Conservation (phyloP, 2,113 vertebrate species). For the Psittacara wagleri region DNA sequence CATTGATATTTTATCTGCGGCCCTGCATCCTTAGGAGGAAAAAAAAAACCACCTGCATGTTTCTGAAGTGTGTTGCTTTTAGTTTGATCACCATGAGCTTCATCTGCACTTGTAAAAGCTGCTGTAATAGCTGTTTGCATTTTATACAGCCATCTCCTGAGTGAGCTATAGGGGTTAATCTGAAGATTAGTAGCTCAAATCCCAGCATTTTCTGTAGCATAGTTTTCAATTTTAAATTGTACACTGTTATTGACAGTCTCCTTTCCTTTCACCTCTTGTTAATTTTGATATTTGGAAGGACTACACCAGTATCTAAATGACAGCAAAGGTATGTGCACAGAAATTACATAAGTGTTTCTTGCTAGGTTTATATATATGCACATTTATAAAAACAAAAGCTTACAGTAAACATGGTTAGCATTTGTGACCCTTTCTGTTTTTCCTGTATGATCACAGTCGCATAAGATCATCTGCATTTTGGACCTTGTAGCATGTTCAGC, state of each 20-base stretch:
- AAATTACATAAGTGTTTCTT: background rate
- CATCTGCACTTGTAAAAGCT: conserved; percentile 50
- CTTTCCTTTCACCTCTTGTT: background rate
- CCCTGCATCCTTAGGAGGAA: background rate
- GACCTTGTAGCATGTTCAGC: background rate
- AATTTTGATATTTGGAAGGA: conserved; percentile 1
- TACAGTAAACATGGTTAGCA: background rate
- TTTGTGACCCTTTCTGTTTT: background rate
- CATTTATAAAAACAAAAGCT: background rate
- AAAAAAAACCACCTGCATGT: background rate
- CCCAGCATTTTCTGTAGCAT: background rate
- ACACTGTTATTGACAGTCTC: background rate
- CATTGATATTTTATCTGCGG: conserved; percentile 6
- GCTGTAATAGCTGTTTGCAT: conserved; percentile 38
- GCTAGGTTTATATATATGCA: background rate
- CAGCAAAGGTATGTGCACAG: background rate
- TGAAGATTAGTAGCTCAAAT: conserved; percentile 56
- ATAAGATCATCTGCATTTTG: background rate
- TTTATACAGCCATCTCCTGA: background rate
- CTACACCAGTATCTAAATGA: background rate
- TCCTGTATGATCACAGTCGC: background rate
- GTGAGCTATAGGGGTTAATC: conserved; percentile 44
- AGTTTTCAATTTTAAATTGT: conserved; percentile 41
- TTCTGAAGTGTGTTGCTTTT: conserved; percentile 44
- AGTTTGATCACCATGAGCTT: conserved; percentile 46